Conservation (phyloP, 1,140 invertebrate genomes). For the Araneus ventricosus region DNA sequence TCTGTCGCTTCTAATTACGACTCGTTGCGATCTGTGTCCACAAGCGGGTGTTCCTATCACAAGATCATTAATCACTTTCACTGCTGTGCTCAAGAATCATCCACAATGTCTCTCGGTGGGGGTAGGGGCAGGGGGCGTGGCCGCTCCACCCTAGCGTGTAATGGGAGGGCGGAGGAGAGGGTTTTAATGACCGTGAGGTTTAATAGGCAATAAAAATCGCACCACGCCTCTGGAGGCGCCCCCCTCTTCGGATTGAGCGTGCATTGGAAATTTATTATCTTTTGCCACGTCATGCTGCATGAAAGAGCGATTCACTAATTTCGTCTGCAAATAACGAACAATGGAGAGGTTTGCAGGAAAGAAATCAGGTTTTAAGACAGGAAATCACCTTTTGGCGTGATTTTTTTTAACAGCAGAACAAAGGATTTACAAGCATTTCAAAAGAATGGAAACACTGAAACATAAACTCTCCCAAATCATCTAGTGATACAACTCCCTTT, state of each 20-base stretch:
- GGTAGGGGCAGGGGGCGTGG: slow-evolving; percentile 18
- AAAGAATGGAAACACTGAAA: too few species aligned
- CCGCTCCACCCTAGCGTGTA: slow-evolving; percentile 31
- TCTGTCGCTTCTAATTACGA: neutral
- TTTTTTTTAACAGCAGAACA: too few species aligned
- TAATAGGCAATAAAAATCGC: slow-evolving; percentile 72
- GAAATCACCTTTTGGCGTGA: too few species aligned
- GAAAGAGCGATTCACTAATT: neutral
- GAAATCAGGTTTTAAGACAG: too few species aligned
- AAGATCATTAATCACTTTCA: slow-evolving; percentile 10
- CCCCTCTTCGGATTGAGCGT: slow-evolving; percentile 17
- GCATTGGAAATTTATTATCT: slow-evolving; percentile 57
- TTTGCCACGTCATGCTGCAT: slow-evolving; percentile 37
- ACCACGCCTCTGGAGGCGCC: slow-evolving; percentile 48
- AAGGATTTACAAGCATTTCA: too few species aligned
- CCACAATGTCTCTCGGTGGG: neutral
- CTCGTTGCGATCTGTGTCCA: neutral
- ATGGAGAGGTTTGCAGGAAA: neutral
- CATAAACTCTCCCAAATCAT: too few species aligned
- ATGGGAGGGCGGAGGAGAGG: neutral
- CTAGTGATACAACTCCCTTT: too few species aligned
- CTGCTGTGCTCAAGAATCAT: neutral
- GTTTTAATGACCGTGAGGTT: slow-evolving; percentile 55
- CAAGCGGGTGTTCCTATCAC: neutral
- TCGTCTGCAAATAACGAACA: neutral